These are phyloP conservation scores for Heliconius hewitsoni DNA, from an alignment of 1,140 invertebrate genomes.

Conservation along the genomic window DNA sequence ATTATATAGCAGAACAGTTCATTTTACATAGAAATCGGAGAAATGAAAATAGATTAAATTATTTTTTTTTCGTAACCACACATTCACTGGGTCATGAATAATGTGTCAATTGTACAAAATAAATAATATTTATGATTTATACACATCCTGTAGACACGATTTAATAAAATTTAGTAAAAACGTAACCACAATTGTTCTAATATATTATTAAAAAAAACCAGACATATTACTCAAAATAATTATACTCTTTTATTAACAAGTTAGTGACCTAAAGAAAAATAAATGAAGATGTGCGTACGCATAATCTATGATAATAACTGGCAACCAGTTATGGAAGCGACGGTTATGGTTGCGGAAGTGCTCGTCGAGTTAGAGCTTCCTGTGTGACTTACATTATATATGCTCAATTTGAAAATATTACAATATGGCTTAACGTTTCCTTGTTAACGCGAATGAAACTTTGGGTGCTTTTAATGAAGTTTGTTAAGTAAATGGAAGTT, in stretches of 20 bases:
- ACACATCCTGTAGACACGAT: too few relatives aligned
- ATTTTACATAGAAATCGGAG: too few relatives aligned
- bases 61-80: too few relatives aligned
- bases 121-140: too few relatives aligned
- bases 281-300: slow-evolving; percentile 20
- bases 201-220: neutral
- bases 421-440: slow-evolving; percentile 52
- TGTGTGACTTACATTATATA: slow-evolving; percentile 40
- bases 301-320: slow-evolving; percentile 44
- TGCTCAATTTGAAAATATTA: slow-evolving; percentile 60
- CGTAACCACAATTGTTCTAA: too few relatives aligned
- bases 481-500: slow-evolving; percentile 22
- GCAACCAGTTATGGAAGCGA: slow-evolving; percentile 45
- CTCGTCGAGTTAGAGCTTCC: slow-evolving; percentile 66
- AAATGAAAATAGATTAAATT: too few relatives aligned
- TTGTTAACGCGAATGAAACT: slow-evolving; percentile 21
- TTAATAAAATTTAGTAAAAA: too few relatives aligned
- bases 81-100: too few relatives aligned
- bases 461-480: neutral
- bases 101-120: too few relatives aligned
- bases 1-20: too few relatives aligned
- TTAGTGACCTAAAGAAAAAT: neutral
- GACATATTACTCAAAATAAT: neutral
- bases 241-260: neutral
- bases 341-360: slow-evolving; percentile 60